Conservation (phyloP, 2,113 vertebrate species). For the Stigmatopora argus region DNA sequence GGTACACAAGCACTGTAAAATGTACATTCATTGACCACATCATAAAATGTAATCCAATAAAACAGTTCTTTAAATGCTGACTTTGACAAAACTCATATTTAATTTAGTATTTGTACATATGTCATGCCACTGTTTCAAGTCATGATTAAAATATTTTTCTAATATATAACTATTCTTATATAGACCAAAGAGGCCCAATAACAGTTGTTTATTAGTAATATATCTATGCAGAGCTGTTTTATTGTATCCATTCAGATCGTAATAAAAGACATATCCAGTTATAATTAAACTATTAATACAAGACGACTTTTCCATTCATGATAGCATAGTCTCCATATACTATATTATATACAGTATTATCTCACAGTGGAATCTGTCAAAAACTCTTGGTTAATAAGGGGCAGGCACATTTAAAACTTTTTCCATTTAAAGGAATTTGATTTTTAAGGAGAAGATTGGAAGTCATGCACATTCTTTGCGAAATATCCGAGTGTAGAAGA, state of each 20-base stretch:
- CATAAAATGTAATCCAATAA: not conserved
- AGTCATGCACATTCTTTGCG: conserved; percentile 55
- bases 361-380: conserved; percentile 29
- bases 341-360: conserved; percentile 54
- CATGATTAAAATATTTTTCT: not conserved
- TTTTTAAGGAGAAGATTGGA: conserved; percentile 26
- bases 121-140: not conserved
- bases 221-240: not conserved
- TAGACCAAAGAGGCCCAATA: not conserved
- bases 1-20: not conserved
- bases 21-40: not conserved
- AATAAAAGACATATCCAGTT: not conserved
- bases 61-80: not conserved
- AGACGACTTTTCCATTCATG: conserved; percentile 12
- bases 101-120: not conserved
- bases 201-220: not conserved
- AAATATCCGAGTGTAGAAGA: conserved; percentile 29
- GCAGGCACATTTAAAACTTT: conserved; percentile 24
- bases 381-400: conserved; percentile 33
- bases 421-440: not conserved
- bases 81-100: too few relatives aligned
- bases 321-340: conserved; percentile 17
- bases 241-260: not conserved
- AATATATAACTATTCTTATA: not conserved
- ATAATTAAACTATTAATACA: conserved; percentile 10